Base-by-base conservation (phyloP, 2,113 vertebrate species). In the Sceloporus undulatus region DNA sequence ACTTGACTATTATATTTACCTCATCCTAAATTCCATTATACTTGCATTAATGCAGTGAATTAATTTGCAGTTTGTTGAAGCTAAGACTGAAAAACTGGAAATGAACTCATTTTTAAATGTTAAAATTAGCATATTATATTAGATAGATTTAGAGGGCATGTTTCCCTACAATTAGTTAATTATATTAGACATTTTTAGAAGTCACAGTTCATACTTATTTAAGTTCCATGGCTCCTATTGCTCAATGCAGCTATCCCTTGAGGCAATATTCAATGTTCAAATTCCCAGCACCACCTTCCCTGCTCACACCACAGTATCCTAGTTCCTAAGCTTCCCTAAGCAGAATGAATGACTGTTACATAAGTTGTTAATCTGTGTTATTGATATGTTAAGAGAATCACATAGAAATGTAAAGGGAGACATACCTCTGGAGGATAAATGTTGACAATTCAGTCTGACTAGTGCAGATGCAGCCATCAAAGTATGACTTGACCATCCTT, bases 61-160 rank as follows among this genome's bases (percentile, higher is more conserved):
- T 75, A 75, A 75, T 75, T 18, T 75, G 38, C 73, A 38, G 73
- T 40, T 75, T 40, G 34, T 75, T 75, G 73, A 75, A 75, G 34
- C 5, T 1, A 74, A 16, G 13, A 13, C n/a, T n/a, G 1, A 75
- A 75, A 75, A 38, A 75, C 34, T 38, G 73, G 7, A 38, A 16
- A 19, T 38, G 9, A 13, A 34, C 13, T 73, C 10, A 73, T 6
- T 75, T 34, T 40, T 75, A 75, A 75, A 75, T 38, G 34, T 75
- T 75, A 75, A 38, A 19, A 75, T 75, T 40, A 75, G 73, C 73
- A 75, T 73, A 73, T 73, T 73, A 73, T 34, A 73, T 73, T 73
- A 34, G 66, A 68, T 16, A 14, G 4, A 71, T 27, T 27, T 71
- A 29, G 68, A 71, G 68, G 23, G 68, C 27, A 27, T 29, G 27